Base-by-base conservation (phyloP, 2,797 vertebrate genomes). In the Danio jaintianensis region DNA sequence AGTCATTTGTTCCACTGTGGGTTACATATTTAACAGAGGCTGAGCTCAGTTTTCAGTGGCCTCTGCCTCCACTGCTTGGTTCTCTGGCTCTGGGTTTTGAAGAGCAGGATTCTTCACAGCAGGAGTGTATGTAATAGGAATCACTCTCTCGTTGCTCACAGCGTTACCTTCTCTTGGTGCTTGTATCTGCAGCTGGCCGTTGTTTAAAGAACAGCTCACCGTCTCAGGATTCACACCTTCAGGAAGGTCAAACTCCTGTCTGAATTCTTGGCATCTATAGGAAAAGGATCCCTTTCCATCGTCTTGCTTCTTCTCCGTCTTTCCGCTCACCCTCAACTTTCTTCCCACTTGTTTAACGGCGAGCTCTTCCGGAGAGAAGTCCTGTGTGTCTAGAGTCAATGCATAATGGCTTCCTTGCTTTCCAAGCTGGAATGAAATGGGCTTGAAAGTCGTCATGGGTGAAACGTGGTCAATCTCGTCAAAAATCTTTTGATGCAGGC, bases 191-290 rank as follows among this genome's bases (percentile, higher is more conserved):
- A 96, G 94, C 80, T 90, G 92, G 15, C 96, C 95, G 0, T 91
- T 91, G 64, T 89, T 83, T 88, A 96, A 89, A 12, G 94, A 94
- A 89, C 96, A 96, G 69, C 84, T 93, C 87, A 96, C 91, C 0
- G 87, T 50, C 2, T 94, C 92, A 0, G 93, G 88, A 0, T 92
- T 87, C 11, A 95, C 93, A 2, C 90, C 93, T 7, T 92, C 89
- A 0, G 95, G 94, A 38, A 96, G 92, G 8, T 95, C 89, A 68
- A 94, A 93, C 90, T 96, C 95, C 80, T 95, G 92, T 75, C 92
- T 91, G 91, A 96, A 95, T 89, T 94, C 94, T 84, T 95, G 91
- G 48, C 92, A 92, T 79, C 89, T 91, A 93, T 93, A 96, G 1
- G 94, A 94, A 91, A 87, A 95, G 0, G 92, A 94, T 86, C 96